Evolutionary conservation across 2,888 invertebrate genomes (phyloP).

Genomic region (Bellardia pandia): DNA sequence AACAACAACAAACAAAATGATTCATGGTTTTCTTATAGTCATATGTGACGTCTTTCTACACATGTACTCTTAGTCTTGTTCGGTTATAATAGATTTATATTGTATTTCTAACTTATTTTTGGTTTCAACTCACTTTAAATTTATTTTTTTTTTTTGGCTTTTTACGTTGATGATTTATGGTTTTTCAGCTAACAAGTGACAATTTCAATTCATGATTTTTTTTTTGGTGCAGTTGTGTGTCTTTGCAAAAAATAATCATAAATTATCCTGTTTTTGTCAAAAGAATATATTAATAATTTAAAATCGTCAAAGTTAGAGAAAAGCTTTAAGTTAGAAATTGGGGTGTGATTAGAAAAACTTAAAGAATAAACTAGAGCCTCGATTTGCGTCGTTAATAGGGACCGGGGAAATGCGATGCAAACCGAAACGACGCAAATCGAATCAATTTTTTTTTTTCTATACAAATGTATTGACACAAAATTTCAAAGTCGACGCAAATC

Average conservation of each 20-base stretch:
- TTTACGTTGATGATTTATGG: conserved; percentile 72
- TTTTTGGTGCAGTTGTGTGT: conserved; percentile 35
- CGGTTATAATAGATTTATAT: conserved; percentile 70
- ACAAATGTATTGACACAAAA: too few relatives aligned
- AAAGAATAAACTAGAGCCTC: too few relatives aligned
- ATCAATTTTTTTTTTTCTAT: too few relatives aligned
- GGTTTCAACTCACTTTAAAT: conserved; percentile 66
- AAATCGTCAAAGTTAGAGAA: conserved; percentile 51
- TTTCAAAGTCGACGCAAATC: too few relatives aligned
- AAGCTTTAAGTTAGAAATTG: conserved; percentile 15
- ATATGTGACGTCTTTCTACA: conserved; percentile 69
- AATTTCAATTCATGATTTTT: conserved; percentile 73
- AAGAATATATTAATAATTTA: conserved; percentile 72
- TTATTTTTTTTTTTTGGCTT: conserved; percentile 43
- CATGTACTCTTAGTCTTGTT: conserved; percentile 51
- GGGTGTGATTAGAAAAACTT: neutral
- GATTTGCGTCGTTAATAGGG: too few relatives aligned
- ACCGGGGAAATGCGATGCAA: too few relatives aligned
- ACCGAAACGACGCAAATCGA: too few relatives aligned
- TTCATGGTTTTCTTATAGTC: conserved; percentile 69
- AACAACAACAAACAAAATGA: conserved; percentile 53
- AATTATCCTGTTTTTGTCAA: conserved; percentile 74
- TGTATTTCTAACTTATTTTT: conserved; percentile 55
- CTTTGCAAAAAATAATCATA: conserved; percentile 73
- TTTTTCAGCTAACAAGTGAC: conserved; percentile 71